Base-by-base conservation (phyloP, 2,888 invertebrate genomes). In the Netelia melanura region DNA sequence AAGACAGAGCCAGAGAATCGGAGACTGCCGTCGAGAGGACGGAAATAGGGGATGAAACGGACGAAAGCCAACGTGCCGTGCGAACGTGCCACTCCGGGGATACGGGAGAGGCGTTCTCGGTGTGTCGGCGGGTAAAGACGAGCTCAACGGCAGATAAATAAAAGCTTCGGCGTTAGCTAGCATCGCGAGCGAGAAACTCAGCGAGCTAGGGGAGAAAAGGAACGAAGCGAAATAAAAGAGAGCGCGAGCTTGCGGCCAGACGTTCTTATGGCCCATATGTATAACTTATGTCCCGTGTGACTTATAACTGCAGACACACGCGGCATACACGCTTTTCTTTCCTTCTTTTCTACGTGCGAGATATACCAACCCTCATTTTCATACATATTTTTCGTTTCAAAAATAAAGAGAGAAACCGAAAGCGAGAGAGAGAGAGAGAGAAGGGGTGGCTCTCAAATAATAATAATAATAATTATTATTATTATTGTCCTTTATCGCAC, bases 21-120 rank as follows among this genome's bases (percentile, higher is more conserved):
- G 58, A 58, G 58, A 58, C 9, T 6, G 64, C 25, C 70, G 14
- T 61, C 70, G 78, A 17, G 58, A 75, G 64, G 65, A 75, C 81
- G 75, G 81, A 82, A 85, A 85, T 81, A 75, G 70, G 52, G 78
- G 78, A 85, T 85, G 84, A 79, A 82, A 85, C 82, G 82, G 75
- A 85, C 78, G 81, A 79, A 82, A 79, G 71, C 71, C 78, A 85
- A 85, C 81, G 79, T 71, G 75, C 61, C 54, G 25, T 56, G 81
- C 30, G 52, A 81, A 77, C 64, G 81, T 68, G 56, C 77, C 23
- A 25, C 68, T 21, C 58, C 23, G 25, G 30, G 61, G 61, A 61
- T 30, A 61, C 21, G 17, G 70, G 30, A 70, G 48, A 64, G 54
- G 61, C 21, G 38, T 58, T 48, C 48, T 48, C 43, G 70, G 44